Base-by-base conservation (phyloP, 35 echinoderm and acorn worm species). In the Nesometra sesokonis region DNA sequence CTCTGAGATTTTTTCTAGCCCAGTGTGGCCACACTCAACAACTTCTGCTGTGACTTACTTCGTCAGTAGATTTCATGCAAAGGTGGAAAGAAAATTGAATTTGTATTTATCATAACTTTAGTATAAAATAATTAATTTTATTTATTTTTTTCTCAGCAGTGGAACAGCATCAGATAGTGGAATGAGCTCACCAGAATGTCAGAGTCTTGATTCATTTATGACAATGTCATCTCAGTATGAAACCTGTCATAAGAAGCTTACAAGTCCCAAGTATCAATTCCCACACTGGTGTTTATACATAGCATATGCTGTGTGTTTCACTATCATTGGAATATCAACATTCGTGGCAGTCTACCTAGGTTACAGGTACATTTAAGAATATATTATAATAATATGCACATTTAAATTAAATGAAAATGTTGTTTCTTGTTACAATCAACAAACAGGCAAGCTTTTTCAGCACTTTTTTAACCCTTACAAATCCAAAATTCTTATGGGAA, bases 241-340 rank as follows among this genome's bases (percentile, higher is more conserved):
- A 0, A 19, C 83, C 35, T n/a, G 86, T 19, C 94, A 97, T 78
- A 97, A 97, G 88, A 89, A 90, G 23, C 77, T 97, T 17, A 84
- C 77, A 11, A 92, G 82, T 23, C 94, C 94, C 34, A 97, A 97
- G 88, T 87, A 91, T n/a, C 90, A 87, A 91, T 57, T 97, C 33
- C 94, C 94, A 2, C 85, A 87, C 32, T 86, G 78, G 78, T 97
- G 85, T 77, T 77, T 86, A 39, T 93, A 87, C 82, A 47, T 97
- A 31, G 94, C 94, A 21, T 97, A 88, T 85, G 83, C 76, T 17
- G 52, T 85, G 27, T 92, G 91, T 37, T 77, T 92, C 37, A 47
- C 79, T 47, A 88, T 97, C 36, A 87, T 90, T 5, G 33, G 87
- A 9, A 82, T 85, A 19, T 97, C 94, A 13, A 85, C 94, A 29